phyloP scores from a whole-genome alignment of 2,888 invertebrate species.

The Papilio protenor region DNA sequence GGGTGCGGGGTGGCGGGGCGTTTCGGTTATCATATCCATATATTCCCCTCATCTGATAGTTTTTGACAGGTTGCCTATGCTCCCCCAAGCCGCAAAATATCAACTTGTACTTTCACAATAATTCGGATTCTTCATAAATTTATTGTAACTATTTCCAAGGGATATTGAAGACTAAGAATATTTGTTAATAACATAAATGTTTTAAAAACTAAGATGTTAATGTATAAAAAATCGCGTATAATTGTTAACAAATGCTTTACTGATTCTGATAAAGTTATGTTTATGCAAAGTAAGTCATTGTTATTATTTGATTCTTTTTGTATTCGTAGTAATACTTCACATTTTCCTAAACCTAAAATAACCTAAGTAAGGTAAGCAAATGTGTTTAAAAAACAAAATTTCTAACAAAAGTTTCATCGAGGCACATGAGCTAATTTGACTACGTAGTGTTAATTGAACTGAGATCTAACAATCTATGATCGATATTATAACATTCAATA shows the following conservation, averaged over 20 bases:
- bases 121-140: neutral
- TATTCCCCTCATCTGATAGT: slow-evolving; percentile 67
- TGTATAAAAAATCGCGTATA: neutral
- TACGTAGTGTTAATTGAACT: too few relatives aligned
- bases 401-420: too few relatives aligned
- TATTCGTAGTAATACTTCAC: too few relatives aligned
- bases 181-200: neutral
- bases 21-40: slow-evolving; percentile 72
- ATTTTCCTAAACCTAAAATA: too few relatives aligned
- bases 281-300: neutral
- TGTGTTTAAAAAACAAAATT: too few relatives aligned
- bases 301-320: too few relatives aligned
- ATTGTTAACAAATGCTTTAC: neutral
- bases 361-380: too few relatives aligned
- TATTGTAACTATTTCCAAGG: neutral
- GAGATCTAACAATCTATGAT: too few relatives aligned
- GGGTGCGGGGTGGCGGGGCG: slow-evolving; percentile 69
- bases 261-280: neutral
- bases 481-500: too few relatives aligned
- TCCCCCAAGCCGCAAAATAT: slow-evolving; percentile 63
- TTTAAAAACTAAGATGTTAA: neutral
- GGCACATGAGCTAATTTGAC: too few relatives aligned
- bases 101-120: slow-evolving; percentile 60
- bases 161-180: neutral
- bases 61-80: slow-evolving; percentile 75